Evolutionary conservation across 2,797 vertebrate genomes (phyloP), one percentile per base, ranked within the genome.

Genomic region (Leptodactylus fallax): DNA sequence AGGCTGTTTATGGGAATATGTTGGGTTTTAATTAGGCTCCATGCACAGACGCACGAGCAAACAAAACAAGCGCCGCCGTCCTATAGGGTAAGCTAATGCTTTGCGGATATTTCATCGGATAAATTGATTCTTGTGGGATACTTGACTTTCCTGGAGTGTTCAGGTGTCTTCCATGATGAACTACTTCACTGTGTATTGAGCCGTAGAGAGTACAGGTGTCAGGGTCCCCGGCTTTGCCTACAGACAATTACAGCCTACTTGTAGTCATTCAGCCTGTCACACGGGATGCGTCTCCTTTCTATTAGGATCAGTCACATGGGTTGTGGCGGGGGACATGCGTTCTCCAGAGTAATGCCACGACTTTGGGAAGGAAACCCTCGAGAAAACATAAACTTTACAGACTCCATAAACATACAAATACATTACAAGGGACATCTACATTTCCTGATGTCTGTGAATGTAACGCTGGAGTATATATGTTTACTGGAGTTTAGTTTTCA

Each of bases 21-120:
- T 85, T 74, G 67, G 78, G 78, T 85, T 88, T 85, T 88, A 88
- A 88, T 88, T 88, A 81, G 83, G 79, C 78, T 85, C 87, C 82
- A 14, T 61, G 78, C 78, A 25, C 83, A 65, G 87, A 27, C 63
- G 81, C 21, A 85, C 72, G 14, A 61, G 76, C 82, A 88, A 85
- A 88, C 83, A 81, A 72, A 63, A n/a, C 47, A 51, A 25, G 25
- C 53, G 60, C 21, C 16, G 25, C 8, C 0, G 55, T 49, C 82
- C 60, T 58, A 74, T 23, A 53, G 3, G 55, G 58, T n/a, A n/a
- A 77, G 86, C 56, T 36, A 9, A 51, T 6, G 80, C 25, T 67
- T 78, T 45, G 79, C 56, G 3, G 60, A 83, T 76, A 83, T 67
- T 83, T 83, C 80, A 23, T 45, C 25, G 58, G 71, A 87, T 87